phyloP scores from a whole-genome alignment of 2,113 vertebrate genomes.

The Epinephelus fuscoguttatus region DNA sequence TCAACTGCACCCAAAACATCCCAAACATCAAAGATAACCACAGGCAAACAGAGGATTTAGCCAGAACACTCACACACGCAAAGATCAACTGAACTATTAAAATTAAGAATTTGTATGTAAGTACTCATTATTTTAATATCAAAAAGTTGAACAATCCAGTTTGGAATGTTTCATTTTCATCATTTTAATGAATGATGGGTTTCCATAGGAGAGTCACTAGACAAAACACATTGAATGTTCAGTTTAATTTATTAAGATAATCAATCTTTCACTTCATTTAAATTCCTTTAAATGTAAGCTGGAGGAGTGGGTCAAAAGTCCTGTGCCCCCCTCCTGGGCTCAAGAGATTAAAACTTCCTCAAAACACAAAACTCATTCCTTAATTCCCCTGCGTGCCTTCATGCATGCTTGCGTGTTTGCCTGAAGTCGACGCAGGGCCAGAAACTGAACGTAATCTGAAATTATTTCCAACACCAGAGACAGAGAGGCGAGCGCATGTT shows the following conservation, averaged over 20 bases:
- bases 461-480: constrained; percentile 53
- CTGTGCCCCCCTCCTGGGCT: background rate
- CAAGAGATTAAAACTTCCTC: constrained; percentile 1
- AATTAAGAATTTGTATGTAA: too few relatives aligned
- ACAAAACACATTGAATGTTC: background rate
- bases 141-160: background rate
- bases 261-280: background rate
- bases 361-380: constrained; percentile 23
- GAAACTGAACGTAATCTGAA: constrained; percentile 46
- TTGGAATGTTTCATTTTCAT: background rate
- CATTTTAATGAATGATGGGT: background rate
- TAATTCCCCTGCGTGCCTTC: constrained; percentile 19
- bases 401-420: constrained; percentile 33
- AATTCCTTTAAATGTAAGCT: background rate
- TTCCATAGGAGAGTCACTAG: background rate
- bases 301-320: background rate
- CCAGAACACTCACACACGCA: background rate
- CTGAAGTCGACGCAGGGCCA: constrained; percentile 28
- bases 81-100: background rate
- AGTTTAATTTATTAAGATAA: background rate
- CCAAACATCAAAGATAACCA: background rate
- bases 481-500: constrained; percentile 49
- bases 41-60: background rate
- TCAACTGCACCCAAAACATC: background rate
- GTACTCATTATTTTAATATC: background rate